These are phyloP conservation scores for Ectropis grisescens DNA, from an alignment of 1,140 invertebrate species.

Conservation along the genomic window DNA sequence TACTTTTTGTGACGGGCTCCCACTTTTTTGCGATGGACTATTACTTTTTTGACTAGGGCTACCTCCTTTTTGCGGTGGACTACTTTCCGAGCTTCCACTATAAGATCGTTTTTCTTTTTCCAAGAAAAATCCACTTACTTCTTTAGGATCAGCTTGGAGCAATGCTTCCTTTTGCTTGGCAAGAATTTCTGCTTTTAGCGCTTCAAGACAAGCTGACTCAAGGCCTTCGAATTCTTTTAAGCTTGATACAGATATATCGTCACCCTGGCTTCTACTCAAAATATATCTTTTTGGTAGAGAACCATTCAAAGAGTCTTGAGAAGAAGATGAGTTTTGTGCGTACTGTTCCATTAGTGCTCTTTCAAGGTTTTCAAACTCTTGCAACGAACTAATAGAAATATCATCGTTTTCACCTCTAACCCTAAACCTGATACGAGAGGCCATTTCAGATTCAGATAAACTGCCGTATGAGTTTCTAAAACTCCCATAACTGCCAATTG, in stretches of 20 bases:
- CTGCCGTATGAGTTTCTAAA: constrained; percentile 81
- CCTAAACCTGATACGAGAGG: constrained; percentile 84
- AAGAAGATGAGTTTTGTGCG: constrained; percentile 74
- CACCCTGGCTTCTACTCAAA: constrained; percentile 81
- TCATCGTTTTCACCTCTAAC: constrained; percentile 89
- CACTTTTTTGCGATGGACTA: constrained; percentile 62
- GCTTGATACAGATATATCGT: constrained; percentile 92
- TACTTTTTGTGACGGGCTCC: constrained; percentile 61
- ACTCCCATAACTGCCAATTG: constrained; percentile 82
- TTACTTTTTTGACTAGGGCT: constrained; percentile 58
- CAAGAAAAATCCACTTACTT: constrained; percentile 70
- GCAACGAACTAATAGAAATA: constrained; percentile 90
- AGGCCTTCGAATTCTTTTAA: constrained; percentile 95
- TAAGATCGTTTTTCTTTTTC: constrained; percentile 67
- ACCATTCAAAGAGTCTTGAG: constrained; percentile 84
- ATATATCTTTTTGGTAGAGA: constrained; percentile 77
- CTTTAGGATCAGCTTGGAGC: constrained; percentile 73
- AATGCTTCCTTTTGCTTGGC: constrained; percentile 90
- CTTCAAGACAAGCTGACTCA: constrained; percentile 89
- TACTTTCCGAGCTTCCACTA: constrained; percentile 65
- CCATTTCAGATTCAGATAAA: constrained; percentile 88
- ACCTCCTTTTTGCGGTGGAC: constrained; percentile 63
- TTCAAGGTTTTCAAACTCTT: constrained; percentile 95
- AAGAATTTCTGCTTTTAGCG: constrained; percentile 83
- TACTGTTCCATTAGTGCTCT: constrained; percentile 77